Conservation (phyloP, 1,140 invertebrate species). For the Drosophila mayri region DNA sequence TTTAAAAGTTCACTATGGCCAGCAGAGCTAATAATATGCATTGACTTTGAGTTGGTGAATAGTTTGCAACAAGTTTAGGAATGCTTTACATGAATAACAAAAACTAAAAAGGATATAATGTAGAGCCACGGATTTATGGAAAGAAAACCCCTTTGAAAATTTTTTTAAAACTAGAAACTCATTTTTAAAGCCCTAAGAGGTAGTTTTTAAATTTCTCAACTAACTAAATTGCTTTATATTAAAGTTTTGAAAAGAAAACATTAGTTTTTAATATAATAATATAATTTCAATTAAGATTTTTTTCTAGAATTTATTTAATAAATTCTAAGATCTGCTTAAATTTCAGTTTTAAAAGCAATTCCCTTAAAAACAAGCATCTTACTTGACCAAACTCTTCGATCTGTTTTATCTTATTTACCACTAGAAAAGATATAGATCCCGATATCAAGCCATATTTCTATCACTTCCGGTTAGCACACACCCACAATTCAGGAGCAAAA, state of each 20-base stretch:
- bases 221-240: background rate
- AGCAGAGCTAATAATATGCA: conserved; percentile 41
- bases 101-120: too few species aligned
- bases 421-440: background rate
- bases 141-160: too few species aligned
- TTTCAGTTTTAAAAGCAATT: background rate
- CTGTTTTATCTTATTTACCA: background rate
- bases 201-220: background rate
- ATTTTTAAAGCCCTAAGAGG: background rate
- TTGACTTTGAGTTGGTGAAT: conserved; percentile 33
- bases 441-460: conserved; percentile 6
- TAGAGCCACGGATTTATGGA: too few species aligned
- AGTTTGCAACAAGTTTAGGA: conserved; percentile 27
- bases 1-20: conserved; percentile 13
- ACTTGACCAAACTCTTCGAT: background rate
- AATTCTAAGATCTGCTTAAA: background rate
- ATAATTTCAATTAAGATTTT: background rate
- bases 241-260: too few species aligned
- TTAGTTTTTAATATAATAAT: too few species aligned
- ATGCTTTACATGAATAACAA: conserved; percentile 16
- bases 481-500: background rate
- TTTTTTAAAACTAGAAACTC: background rate
- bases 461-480: conserved; percentile 32
- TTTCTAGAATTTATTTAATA: background rate
- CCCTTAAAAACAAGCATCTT: background rate